A percentile compares a stretch with the other conserved stretches of the same genome.
Evolutionary conservation across 2,797 vertebrate genomes (phyloP).

Genomic region (Sebastes iracundus): DNA sequence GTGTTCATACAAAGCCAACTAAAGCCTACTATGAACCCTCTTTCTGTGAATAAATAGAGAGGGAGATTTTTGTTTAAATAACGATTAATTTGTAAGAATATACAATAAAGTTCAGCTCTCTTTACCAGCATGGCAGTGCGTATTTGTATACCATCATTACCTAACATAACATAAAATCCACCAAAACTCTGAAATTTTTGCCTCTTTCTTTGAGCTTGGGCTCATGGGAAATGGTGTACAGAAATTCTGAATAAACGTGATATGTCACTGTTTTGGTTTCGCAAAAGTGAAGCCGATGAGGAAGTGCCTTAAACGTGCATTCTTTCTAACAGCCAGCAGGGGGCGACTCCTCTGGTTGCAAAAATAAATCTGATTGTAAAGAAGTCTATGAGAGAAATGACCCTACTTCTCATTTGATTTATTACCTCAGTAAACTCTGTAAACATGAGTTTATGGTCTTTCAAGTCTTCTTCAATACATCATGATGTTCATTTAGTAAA

Average conservation of each 20-base stretch:
- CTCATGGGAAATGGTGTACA: background rate
- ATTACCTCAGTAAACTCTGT: no score
- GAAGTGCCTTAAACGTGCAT: no score
- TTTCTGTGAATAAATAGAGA: conserved; percentile 26
- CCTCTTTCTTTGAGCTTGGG: background rate
- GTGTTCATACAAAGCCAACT: conserved; percentile 32
- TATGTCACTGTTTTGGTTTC: background rate
- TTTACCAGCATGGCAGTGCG: background rate
- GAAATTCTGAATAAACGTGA: background rate
- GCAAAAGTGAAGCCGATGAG: no score
- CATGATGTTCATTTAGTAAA: no score
- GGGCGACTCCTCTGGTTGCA: no score
- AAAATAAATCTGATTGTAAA: no score
- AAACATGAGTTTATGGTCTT: no score
- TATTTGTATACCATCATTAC: background rate
- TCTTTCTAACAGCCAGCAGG: no score
- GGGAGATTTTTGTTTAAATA: background rate
- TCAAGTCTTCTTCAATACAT: no score
- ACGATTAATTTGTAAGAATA: background rate
- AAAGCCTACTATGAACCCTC: conserved; percentile 23
- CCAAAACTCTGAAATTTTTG: background rate
- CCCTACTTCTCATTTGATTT: no score
- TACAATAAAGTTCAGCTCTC: background rate
- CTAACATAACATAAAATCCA: background rate
- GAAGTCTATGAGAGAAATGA: no score